Evolutionary conservation across 2,888 invertebrate genomes (phyloP).

Genomic region (Pilophorus perplexus): DNA sequence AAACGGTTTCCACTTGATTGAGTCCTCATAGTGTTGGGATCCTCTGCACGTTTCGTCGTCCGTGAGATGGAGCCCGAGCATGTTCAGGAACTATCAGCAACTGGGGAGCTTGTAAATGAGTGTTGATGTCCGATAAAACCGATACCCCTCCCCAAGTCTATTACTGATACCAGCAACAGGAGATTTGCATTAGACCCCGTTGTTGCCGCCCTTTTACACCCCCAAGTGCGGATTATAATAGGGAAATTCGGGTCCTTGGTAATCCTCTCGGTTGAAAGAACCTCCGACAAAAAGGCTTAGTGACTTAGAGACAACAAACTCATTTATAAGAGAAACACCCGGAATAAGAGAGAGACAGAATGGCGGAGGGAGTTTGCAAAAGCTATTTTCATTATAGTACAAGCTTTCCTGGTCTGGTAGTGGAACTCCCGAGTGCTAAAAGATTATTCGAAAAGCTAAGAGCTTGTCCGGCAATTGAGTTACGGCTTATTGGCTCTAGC

Average conservation of each 20-base stretch:
- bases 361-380: conserved; percentile 5
- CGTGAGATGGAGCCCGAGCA: too few species aligned
- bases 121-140: too few species aligned
- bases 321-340: not conserved
- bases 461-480: conserved; percentile 30
- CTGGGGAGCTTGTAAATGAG: too few species aligned
- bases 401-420: not conserved
- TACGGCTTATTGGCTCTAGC: conserved; percentile 8
- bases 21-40: too few species aligned
- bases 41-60: too few species aligned
- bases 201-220: not conserved
- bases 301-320: conserved; percentile 18
- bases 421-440: not conserved
- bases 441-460: conserved; percentile 26
- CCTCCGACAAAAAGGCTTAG: conserved; percentile 5
- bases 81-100: too few species aligned
- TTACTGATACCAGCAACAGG: too few species aligned
- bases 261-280: conserved; percentile 16
- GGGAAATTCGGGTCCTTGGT: conserved; percentile 3
- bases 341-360: too few species aligned
- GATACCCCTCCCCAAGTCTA: too few species aligned
- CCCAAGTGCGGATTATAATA: not conserved
- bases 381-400: conserved; percentile 26
- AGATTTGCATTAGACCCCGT: not conserved
- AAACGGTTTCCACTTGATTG: too few species aligned